Conservation (phyloP, 2,888 invertebrate species). For the Salpingus planirostris region DNA sequence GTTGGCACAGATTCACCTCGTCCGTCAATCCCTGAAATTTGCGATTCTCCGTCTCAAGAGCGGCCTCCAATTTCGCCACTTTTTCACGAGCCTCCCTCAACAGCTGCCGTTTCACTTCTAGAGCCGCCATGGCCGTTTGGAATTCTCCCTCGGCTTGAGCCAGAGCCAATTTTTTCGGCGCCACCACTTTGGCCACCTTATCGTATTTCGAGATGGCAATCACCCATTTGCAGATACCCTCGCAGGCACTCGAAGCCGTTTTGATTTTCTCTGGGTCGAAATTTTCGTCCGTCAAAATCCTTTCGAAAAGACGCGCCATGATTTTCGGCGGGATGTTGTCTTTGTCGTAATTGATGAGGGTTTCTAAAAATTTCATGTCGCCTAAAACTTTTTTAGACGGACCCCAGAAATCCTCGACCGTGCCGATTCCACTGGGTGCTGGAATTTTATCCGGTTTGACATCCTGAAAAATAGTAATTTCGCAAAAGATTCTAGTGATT, state of each 20-base stretch:
- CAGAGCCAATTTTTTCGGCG: conserved; percentile 88
- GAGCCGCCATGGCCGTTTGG: conserved; percentile 61
- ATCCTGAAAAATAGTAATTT: conserved; percentile 49
- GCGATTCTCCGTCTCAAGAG: conserved; percentile 56
- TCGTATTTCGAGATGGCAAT: conserved; percentile 93
- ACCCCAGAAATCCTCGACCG: conserved; percentile 88
- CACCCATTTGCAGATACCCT: conserved; percentile 92
- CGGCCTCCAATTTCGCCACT: conserved; percentile 62
- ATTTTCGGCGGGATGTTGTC: conserved; percentile 81
- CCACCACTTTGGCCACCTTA: conserved; percentile 82
- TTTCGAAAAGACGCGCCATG: conserved; percentile 75
- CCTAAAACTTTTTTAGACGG: conserved; percentile 80
- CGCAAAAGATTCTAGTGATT: too few relatives aligned
- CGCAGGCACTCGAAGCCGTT: conserved; percentile 79
- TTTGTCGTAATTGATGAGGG: conserved; percentile 80
- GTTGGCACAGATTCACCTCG: conserved; percentile 78
- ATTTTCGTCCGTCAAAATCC: conserved; percentile 72
- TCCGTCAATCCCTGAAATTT: conserved; percentile 69
- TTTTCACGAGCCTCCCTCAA: conserved; percentile 61
- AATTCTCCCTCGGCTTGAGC: conserved; percentile 78
- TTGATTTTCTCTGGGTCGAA: conserved; percentile 90
- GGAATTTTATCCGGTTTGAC: conserved; percentile 82
- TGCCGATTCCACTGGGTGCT: conserved; percentile 74
- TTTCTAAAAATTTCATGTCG: conserved; percentile 87
- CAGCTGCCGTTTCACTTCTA: conserved; percentile 70